Conservation (phyloP, 2,888 invertebrate species). For the Chrysotoxum bicinctum region DNA sequence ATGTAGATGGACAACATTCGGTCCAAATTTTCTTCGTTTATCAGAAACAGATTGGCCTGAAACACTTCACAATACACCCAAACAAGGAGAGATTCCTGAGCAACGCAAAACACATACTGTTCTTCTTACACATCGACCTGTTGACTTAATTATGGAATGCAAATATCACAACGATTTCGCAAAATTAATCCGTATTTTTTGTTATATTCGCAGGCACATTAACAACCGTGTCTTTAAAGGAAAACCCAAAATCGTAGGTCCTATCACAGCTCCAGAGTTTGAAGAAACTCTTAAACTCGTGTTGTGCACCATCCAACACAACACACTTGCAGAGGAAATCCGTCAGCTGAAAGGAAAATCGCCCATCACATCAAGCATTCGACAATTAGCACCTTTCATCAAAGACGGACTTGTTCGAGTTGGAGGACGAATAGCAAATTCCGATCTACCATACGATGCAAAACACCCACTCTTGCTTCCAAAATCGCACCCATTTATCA, state of each 20-base stretch:
- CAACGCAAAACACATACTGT: background rate
- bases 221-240: background rate
- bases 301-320: slow-evolving; percentile 23
- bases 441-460: background rate
- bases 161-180: background rate
- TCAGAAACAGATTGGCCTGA: background rate
- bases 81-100: background rate
- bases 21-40: background rate
- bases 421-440: no score
- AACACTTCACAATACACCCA: background rate
- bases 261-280: slow-evolving; percentile 27
- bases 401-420: slow-evolving; percentile 26
- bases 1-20: slow-evolving; percentile 1
- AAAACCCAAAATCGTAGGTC: background rate
- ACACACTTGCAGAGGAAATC: background rate
- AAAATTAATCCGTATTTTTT: slow-evolving; percentile 6
- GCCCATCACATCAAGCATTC: background rate
- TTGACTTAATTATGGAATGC: background rate
- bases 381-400: slow-evolving; percentile 18
- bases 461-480: slow-evolving; percentile 17
- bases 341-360: background rate
- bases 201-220: background rate
- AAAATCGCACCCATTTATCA: slow-evolving; percentile 14
- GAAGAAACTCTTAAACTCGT: background rate
- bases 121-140: background rate